Base-by-base conservation (phyloP, 2,888 invertebrate species). In the Drosophila neotestacea region DNA sequence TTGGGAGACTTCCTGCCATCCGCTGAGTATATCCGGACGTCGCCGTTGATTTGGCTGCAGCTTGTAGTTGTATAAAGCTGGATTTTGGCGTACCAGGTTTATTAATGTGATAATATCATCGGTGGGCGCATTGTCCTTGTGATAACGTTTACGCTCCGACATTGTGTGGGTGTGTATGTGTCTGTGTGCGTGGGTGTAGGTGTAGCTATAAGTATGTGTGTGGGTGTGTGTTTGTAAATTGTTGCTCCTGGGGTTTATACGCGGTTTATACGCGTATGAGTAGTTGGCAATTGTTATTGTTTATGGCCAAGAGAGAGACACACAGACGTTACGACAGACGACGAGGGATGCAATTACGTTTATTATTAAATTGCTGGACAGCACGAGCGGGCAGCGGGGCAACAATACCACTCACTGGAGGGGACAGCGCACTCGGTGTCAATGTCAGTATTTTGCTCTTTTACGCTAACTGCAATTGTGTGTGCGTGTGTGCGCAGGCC, bases 361-460 rank as follows among this genome's bases (percentile, higher is more conserved):
- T 32, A 46, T 56, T 54, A 77, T 50, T 32, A 38, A 52, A 41
- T 51, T 62, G 51, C 27, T 27, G 9, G 16, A 36, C 46, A 38
- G 54, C 27, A 10, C 10, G 22, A 56, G 39, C 48, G n/a, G 34
- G 98, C 9, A 34, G 44, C 10, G 58, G 16, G 34, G 30, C 41
- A 22, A 22, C 22, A 22, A 22, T 3, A 22, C 22, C 22, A 10
- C 6, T 13, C 56, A 38, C 48, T n/a, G 28, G 10, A 34, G 44
- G 6, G 58, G 41, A 22, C 30, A 38, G 42, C 98, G 98, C 91
- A 98, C 98, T 59, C 46, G 60, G 77, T 68, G 38, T 71, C 55
- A 50, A 41, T 67, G 54, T 61, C 44, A 34, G 22, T 10, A 48
- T 67, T 39, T 70, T 60, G 44, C 50, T 48, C 32, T 48, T 38